phyloP scores from a whole-genome alignment of 1,140 invertebrate species.

The Nasonia longicornis region DNA sequence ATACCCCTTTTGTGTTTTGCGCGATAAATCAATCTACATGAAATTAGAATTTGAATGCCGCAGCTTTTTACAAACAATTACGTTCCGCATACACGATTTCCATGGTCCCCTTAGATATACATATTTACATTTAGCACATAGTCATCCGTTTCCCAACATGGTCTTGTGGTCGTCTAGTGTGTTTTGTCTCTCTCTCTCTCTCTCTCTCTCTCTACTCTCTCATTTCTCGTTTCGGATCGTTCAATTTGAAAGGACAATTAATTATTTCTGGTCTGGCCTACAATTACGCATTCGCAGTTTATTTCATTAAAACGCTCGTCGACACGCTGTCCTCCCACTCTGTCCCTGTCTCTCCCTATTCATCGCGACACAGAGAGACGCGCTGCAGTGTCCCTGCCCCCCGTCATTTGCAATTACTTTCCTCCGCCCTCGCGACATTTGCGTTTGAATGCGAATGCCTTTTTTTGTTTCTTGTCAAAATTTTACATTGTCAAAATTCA shows the following conservation, averaged over 20 bases:
- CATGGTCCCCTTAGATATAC: background rate
- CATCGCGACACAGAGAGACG: slow-evolving; percentile 1
- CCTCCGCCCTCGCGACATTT: slow-evolving; percentile 17
- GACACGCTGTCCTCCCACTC: background rate
- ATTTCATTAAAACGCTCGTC: slow-evolving; percentile 43
- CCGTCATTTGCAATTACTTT: slow-evolving; percentile 25
- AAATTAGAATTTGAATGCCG: background rate
- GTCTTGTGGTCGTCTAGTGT: slow-evolving; percentile 32
- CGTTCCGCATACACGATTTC: background rate
- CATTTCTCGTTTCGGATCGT: slow-evolving; percentile 37
- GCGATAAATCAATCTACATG: background rate
- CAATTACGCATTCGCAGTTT: slow-evolving; percentile 44
- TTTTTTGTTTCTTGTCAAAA: background rate
- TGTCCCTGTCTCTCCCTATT: slow-evolving; percentile 25
- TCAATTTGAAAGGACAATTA: slow-evolving; percentile 43
- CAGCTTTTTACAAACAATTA: background rate
- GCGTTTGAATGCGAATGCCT: background rate
- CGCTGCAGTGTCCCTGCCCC: background rate
- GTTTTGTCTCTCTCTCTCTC: background rate
- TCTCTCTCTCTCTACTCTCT: background rate
- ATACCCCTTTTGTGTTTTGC: background rate
- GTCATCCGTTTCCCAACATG: background rate
- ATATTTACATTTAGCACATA: background rate
- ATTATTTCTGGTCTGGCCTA: slow-evolving; percentile 45
- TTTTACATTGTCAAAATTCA: slow-evolving; percentile 15